phyloP scores from a whole-genome alignment of 2,888 invertebrate species.

The Acanthosepion lycidas region DNA sequence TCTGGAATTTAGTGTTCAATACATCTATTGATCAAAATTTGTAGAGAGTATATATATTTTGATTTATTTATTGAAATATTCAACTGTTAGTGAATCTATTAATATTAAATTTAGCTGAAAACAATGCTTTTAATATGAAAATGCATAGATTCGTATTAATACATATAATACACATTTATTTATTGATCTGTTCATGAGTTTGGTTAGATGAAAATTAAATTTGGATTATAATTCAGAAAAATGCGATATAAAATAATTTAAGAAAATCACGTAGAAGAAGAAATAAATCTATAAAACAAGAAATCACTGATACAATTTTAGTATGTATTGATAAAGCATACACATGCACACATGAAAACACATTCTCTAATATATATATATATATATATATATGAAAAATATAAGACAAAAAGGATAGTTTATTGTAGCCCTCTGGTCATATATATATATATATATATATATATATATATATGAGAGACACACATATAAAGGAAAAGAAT shows the following conservation, averaged over 20 bases:
- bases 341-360: not conserved
- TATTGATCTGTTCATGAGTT: not conserved
- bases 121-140: not conserved
- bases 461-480: too few species aligned
- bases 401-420: not conserved
- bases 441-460: not conserved
- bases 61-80: not conserved
- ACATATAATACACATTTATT: not conserved
- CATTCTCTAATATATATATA: too few species aligned
- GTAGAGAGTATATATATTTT: too few species aligned
- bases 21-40: not conserved
- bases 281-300: not conserved
- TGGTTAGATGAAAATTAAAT: not conserved
- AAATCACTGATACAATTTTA: not conserved
- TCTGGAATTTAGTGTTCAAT: not conserved
- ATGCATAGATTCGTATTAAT: not conserved
- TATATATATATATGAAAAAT: too few species aligned
- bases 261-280: too few species aligned
- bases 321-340: not conserved
- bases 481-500: not conserved
- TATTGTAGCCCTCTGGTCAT: not conserved
- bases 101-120: not conserved
- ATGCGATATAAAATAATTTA: not conserved
- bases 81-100: not conserved
- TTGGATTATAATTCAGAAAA: not conserved